Conservation (phyloP, 1,140 invertebrate genomes). For the Reticulitermes speratus region DNA sequence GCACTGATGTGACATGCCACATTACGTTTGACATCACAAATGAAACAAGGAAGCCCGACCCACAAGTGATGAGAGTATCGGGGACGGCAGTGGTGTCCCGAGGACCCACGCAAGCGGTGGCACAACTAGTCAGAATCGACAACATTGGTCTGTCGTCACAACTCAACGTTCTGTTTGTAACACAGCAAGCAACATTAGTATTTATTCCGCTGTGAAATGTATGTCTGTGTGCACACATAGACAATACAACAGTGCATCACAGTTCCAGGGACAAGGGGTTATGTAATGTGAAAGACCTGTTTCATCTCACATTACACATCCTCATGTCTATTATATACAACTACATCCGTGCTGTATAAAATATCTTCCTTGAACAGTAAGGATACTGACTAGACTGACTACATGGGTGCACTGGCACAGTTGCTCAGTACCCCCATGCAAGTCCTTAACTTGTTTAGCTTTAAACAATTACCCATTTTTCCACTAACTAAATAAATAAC, state of each 20-base stretch:
- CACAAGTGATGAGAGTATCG: constrained; percentile 62
- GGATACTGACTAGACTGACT: no score
- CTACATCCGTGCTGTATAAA: no score
- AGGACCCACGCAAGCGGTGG: constrained; percentile 50
- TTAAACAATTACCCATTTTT: no score
- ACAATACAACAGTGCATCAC: not conserved
- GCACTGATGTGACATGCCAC: constrained; percentile 65
- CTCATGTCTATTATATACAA: no score
- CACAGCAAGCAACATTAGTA: constrained; percentile 60
- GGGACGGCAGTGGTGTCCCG: constrained; percentile 64
- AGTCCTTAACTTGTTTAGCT: no score
- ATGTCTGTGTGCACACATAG: not conserved
- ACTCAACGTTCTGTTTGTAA: constrained; percentile 61
- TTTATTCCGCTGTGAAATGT: constrained; percentile 44
- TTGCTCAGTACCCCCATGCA: no score
- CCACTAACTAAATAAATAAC: no score
- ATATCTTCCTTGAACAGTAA: no score
- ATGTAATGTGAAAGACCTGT: not conserved
- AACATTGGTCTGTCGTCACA: constrained; percentile 67
- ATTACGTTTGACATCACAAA: constrained; percentile 57
- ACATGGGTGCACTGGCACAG: no score
- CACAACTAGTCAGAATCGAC: constrained; percentile 58
- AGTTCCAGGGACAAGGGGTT: not conserved
- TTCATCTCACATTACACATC: no score
- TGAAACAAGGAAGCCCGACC: constrained; percentile 51